phyloP scores from a whole-genome alignment of 2,797 vertebrate genomes.

The Peromyscus aztecus region DNA sequence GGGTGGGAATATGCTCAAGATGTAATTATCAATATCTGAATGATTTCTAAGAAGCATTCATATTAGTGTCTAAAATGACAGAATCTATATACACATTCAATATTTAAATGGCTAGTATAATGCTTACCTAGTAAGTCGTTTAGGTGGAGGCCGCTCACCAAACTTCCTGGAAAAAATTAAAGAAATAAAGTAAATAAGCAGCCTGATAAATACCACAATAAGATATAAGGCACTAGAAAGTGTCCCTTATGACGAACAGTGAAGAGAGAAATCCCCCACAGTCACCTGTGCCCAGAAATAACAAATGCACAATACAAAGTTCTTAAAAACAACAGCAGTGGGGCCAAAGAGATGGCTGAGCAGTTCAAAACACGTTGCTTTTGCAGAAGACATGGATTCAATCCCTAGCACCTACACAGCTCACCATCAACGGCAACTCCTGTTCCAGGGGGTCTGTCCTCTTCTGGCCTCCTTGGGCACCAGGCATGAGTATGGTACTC shows the following conservation, averaged over 20 bases:
- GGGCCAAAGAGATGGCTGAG: background rate
- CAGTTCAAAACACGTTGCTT: background rate
- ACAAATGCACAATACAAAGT: background rate
- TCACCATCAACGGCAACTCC: background rate
- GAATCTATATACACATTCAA: background rate
- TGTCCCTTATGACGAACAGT: background rate
- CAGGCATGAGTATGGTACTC: background rate
- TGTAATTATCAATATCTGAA: background rate
- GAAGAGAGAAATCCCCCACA: conserved; percentile 30
- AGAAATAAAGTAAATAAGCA: conserved; percentile 70
- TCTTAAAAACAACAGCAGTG: background rate
- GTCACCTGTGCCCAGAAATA: background rate
- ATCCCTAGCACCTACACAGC: background rate
- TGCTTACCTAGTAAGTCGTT: conserved; percentile 98
- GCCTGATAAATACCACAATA: conserved; percentile 66
- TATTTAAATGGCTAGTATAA: conserved; percentile 50
- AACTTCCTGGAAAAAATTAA: conserved; percentile 94
- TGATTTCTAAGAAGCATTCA: conserved; percentile 41
- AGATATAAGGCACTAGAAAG: conserved; percentile 51
- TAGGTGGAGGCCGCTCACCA: conserved; percentile 99
- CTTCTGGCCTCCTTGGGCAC: background rate
- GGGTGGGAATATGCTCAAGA: background rate
- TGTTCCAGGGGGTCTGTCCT: background rate
- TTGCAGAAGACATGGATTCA: background rate
- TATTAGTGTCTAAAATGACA: conserved; percentile 28